Conservation (phyloP, 2,113 vertebrate genomes). For the Oncorhynchus nerka region DNA sequence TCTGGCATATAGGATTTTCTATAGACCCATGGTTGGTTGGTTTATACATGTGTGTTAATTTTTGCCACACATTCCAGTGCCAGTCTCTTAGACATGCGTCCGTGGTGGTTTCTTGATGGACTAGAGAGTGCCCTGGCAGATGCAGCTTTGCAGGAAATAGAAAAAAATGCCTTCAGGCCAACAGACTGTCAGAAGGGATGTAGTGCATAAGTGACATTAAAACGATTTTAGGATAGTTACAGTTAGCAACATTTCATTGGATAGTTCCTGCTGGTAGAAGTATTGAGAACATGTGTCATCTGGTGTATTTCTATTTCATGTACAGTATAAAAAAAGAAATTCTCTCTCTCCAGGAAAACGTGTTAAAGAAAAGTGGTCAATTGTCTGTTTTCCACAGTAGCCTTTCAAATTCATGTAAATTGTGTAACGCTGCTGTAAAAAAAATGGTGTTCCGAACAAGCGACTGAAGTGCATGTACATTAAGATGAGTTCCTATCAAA, state of each 20-base stretch:
- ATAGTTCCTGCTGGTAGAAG: constrained; percentile 43
- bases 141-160: constrained; percentile 7
- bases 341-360: constrained; percentile 40
- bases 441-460: background rate
- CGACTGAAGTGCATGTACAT: background rate
- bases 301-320: constrained; percentile 66
- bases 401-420: background rate
- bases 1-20: background rate
- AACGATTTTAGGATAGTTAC: constrained; percentile 63
- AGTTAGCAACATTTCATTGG: constrained; percentile 55
- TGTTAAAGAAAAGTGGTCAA: constrained; percentile 9
- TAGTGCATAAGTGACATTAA: constrained; percentile 62
- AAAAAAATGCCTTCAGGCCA: constrained; percentile 33
- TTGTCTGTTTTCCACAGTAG: background rate
- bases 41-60: background rate
- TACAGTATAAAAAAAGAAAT: constrained; percentile 7
- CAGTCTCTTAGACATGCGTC: background rate
- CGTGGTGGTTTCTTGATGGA: background rate
- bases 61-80: background rate
- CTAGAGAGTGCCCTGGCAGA: constrained; percentile 11
- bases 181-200: constrained; percentile 63
- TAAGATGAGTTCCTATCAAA: background rate
- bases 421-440: background rate
- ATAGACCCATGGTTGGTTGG: background rate
- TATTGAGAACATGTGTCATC: constrained; percentile 53